phyloP scores from a whole-genome alignment of 2,797 vertebrate genomes.

The Enteromius trimaculatus region DNA sequence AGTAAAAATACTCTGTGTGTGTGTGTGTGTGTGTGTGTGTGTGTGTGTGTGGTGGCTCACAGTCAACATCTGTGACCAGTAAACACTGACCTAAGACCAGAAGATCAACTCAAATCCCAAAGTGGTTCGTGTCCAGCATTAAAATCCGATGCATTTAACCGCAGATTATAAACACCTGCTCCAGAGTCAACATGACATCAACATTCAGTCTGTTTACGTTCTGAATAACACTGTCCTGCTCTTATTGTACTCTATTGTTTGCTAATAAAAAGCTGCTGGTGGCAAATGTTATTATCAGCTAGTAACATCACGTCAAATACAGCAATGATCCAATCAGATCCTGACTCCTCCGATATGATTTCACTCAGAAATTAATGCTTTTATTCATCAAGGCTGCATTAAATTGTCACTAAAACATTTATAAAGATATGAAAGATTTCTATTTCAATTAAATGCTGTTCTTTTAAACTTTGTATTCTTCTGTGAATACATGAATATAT shows the following conservation, averaged over 20 bases:
- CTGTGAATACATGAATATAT: background rate
- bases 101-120: background rate
- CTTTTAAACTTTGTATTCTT: background rate
- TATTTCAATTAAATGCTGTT: background rate
- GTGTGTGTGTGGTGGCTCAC: background rate
- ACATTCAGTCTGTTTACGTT: background rate
- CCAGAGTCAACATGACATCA: background rate
- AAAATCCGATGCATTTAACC: background rate
- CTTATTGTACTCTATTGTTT: background rate
- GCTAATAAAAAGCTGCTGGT: background rate
- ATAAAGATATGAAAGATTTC: background rate
- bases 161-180: background rate
- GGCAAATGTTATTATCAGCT: background rate
- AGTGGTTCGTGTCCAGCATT: constrained; percentile 1
- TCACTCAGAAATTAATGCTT: background rate
- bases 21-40: background rate
- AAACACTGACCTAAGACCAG: constrained; percentile 8
- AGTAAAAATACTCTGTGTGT: constrained; percentile 23
- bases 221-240: background rate
- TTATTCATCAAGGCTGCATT: background rate
- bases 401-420: background rate
- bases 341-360: background rate
- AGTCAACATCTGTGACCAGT: constrained; percentile 8
- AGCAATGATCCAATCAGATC: background rate
- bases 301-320: background rate